phyloP scores from a whole-genome alignment of 2,797 vertebrate species.

The Aeoliscus strigatus region DNA sequence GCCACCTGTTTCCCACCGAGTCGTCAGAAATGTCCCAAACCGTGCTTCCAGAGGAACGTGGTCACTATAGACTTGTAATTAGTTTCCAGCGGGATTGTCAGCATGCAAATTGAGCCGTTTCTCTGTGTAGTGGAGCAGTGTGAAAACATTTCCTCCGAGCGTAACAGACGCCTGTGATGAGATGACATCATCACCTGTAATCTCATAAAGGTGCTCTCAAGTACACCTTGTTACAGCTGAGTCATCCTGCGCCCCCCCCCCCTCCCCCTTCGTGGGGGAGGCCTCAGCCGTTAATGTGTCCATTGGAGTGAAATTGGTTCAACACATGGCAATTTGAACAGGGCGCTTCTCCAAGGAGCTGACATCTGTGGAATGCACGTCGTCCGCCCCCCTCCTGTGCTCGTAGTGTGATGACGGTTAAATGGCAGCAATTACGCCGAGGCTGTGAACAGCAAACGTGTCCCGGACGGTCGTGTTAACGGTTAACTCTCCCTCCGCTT shows the following conservation, averaged over 20 bases:
- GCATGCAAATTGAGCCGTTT: constrained; percentile 34
- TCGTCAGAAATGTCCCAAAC: too few species aligned
- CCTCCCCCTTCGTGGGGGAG: not conserved
- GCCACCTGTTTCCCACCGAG: too few species aligned
- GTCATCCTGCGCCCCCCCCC: constrained; percentile 53
- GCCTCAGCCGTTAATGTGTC: constrained; percentile 27
- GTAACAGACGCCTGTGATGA: constrained; percentile 8
- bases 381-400: constrained; percentile 25
- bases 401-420: constrained; percentile 43
- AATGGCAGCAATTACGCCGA: constrained; percentile 32
- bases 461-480: constrained; percentile 25
- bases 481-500: constrained; percentile 29
- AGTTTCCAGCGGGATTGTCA: constrained; percentile 35
- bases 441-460: constrained; percentile 27
- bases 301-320: constrained; percentile 36
- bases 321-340: constrained; percentile 41
- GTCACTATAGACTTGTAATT: constrained; percentile 32
- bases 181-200: constrained; percentile 7
- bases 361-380: constrained; percentile 45
- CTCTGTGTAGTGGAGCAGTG: constrained; percentile 14
- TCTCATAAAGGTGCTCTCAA: constrained; percentile 23
- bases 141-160: constrained; percentile 18
- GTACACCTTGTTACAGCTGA: constrained; percentile 49
- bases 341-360: constrained; percentile 29
- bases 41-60: too few species aligned